Evolutionary conservation across 2,797 vertebrate genomes (phyloP).

Genomic region (Limnodromus scolopaceus): DNA sequence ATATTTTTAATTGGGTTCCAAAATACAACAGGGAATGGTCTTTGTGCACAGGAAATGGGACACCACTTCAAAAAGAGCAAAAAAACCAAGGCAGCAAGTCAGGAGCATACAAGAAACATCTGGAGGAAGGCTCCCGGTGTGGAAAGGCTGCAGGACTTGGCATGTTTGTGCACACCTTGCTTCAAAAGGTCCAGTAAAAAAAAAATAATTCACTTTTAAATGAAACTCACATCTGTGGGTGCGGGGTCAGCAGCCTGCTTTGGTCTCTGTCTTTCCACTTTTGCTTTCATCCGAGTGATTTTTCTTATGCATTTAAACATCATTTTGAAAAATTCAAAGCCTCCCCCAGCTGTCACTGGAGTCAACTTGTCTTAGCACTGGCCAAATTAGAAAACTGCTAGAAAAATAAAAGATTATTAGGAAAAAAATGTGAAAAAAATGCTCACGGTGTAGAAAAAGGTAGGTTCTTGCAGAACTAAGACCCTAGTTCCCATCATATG

Average conservation of each 20-base stretch:
- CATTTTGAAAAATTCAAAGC: neutral
- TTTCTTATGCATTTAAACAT: constrained; percentile 13
- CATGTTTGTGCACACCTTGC: constrained; percentile 49
- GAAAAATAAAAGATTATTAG: neutral
- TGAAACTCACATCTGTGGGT: neutral
- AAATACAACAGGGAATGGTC: neutral
- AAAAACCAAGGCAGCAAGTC: neutral
- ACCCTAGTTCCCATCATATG: neutral
- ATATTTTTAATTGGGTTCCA: neutral
- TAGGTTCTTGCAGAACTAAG: neutral
- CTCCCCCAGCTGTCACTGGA: neutral
- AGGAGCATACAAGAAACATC: constrained; percentile 10
- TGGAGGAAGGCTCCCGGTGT: constrained; percentile 14
- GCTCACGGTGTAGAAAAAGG: neutral
- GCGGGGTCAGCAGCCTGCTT: neutral
- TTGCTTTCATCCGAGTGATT: constrained; percentile 14
- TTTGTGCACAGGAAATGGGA: constrained; percentile 57
- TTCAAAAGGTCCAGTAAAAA: constrained; percentile 34
- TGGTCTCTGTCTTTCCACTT: neutral
- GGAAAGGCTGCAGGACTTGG: constrained; percentile 43
- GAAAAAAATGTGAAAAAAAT: neutral
- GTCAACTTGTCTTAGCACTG: neutral
- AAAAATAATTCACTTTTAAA: neutral
- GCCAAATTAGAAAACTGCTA: neutral
- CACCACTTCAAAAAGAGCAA: constrained; percentile 31